A percentile compares a stretch with the other conserved stretches of the same genome.
phyloP scores from a whole-genome alignment of 2,797 vertebrate genomes.

The Hephaestus fuliginosus region DNA sequence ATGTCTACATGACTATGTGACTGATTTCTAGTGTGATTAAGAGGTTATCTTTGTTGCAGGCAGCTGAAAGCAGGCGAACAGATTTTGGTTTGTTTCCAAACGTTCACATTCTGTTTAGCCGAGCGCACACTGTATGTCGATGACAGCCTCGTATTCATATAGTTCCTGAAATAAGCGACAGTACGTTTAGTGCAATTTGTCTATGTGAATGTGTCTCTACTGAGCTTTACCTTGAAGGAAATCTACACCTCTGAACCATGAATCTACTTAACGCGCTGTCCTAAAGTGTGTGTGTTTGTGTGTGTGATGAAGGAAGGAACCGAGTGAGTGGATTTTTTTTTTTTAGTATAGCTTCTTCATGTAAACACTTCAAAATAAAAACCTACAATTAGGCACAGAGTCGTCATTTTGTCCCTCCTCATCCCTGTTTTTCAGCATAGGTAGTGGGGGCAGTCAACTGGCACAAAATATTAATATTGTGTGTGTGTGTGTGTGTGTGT shows the following conservation, averaged over 20 bases:
- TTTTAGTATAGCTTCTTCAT: constrained; percentile 76
- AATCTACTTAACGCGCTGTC: constrained; percentile 34
- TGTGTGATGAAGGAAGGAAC: constrained; percentile 54
- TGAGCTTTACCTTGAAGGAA: constrained; percentile 29
- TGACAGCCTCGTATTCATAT: constrained; percentile 27
- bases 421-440: constrained; percentile 65
- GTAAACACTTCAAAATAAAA: constrained; percentile 82
- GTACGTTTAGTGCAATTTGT: constrained; percentile 72
- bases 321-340: constrained; percentile 29
- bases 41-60: constrained; percentile 66
- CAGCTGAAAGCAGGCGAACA: constrained; percentile 58
- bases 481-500: neutral
- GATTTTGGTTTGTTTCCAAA: constrained; percentile 63
- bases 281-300: constrained; percentile 20
- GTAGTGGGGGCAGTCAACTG: constrained; percentile 52
- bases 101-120: constrained; percentile 60
- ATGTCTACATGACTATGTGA: constrained; percentile 39
- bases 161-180: constrained; percentile 59
- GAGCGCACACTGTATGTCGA: constrained; percentile 1
- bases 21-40: constrained; percentile 47
- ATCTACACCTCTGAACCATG: constrained; percentile 41
- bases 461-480: constrained; percentile 58
- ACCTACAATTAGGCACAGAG: constrained; percentile 78
- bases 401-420: constrained; percentile 45
- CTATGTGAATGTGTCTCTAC: constrained; percentile 43